Evolutionary conservation across 2,888 invertebrate species (phyloP).

Genomic region (Physocephala rufipes): DNA sequence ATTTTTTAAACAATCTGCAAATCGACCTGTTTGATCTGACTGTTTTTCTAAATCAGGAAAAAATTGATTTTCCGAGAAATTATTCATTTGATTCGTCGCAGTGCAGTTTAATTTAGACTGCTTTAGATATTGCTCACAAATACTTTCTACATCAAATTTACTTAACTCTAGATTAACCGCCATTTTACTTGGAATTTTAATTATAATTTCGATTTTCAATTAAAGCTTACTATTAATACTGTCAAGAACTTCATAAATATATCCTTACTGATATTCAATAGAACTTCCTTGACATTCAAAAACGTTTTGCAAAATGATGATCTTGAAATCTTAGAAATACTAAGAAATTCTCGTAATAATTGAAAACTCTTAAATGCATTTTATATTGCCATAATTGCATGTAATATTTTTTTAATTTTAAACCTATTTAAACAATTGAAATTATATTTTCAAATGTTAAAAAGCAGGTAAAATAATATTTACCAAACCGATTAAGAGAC

Average conservation of each 20-base stretch:
- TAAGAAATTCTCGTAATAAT: background rate
- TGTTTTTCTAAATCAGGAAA: background rate
- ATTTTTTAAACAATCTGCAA: background rate
- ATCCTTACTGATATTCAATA: too few relatives aligned
- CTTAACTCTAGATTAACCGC: slow-evolving; percentile 40
- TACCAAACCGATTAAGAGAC: too few relatives aligned
- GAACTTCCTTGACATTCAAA: background rate
- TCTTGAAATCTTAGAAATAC: too few relatives aligned
- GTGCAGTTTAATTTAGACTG: slow-evolving; percentile 3
- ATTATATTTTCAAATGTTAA: background rate
- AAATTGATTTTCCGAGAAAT: background rate
- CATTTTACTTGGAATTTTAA: slow-evolving; percentile 31
- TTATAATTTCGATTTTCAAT: too few relatives aligned
- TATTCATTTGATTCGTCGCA: background rate
- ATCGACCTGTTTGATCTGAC: slow-evolving; percentile 21
- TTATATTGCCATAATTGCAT: background rate
- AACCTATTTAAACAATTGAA: background rate
- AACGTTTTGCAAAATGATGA: too few relatives aligned
- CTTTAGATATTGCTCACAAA: slow-evolving; percentile 44
- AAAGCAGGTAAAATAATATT: too few relatives aligned
- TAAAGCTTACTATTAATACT: too few relatives aligned
- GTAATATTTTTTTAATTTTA: slow-evolving; percentile 10
- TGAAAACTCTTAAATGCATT: background rate
- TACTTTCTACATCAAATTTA: slow-evolving; percentile 38
- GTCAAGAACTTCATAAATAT: too few relatives aligned